Percentiles rank a stretch among this genome's conserved stretches.
These are phyloP conservation scores for Marasmarcha lunaedactyla DNA, from an alignment of 2,888 invertebrate genomes.

Conservation along the genomic window DNA sequence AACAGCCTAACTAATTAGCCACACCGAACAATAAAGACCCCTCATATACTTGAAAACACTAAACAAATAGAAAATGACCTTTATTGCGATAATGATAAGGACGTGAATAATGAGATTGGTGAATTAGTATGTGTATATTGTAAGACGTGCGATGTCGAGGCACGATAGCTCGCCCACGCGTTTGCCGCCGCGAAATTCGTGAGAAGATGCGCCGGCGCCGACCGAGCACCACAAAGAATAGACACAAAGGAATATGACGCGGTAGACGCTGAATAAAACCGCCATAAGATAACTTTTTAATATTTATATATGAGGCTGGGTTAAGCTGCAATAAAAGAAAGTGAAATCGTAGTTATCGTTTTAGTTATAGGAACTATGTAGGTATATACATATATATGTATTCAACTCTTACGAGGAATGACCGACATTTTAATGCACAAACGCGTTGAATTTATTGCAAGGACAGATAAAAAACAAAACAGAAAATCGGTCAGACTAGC, in stretches of 20 bases:
- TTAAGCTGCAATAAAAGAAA: too few species aligned
- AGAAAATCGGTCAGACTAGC: too few species aligned
- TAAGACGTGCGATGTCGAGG: constrained; percentile 41
- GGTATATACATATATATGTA: too few species aligned
- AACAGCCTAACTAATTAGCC: constrained; percentile 68
- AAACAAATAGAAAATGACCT: constrained; percentile 22
- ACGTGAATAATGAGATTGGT: constrained; percentile 6
- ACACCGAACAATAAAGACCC: constrained; percentile 60
- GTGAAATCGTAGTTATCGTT: too few species aligned
- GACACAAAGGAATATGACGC: constrained; percentile 12
- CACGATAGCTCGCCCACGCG: constrained; percentile 62
- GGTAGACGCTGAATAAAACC: not conserved
- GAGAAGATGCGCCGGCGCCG: constrained; percentile 56
- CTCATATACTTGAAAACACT: constrained; percentile 23
- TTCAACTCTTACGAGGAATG: too few species aligned
- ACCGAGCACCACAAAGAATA: constrained; percentile 31
- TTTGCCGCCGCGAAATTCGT: constrained; percentile 64
- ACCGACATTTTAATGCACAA: too few species aligned
- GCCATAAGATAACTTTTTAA: too few species aligned
- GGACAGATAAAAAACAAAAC: too few species aligned
- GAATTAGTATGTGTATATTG: not conserved
- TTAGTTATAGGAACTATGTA: too few species aligned
- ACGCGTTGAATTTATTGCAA: too few species aligned
- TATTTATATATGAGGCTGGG: too few species aligned
- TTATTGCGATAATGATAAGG: constrained; percentile 26